These are phyloP conservation scores for Sardina pilchardus DNA, from an alignment of 2,113 vertebrate genomes.

Conservation along the genomic window DNA sequence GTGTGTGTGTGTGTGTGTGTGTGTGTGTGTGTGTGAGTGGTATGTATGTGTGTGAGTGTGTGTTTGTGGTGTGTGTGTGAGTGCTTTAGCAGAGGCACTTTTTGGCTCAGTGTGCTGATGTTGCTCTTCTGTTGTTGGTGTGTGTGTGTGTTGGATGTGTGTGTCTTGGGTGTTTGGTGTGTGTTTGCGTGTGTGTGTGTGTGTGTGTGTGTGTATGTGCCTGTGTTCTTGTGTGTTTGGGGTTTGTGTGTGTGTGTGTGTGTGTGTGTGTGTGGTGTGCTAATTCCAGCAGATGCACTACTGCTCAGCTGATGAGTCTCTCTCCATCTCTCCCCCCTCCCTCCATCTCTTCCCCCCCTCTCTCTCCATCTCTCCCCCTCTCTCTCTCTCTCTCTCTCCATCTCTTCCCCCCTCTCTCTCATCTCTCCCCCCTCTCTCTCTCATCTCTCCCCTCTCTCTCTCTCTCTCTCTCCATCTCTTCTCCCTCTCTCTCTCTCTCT, in stretches of 20 bases:
- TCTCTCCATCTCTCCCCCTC: not conserved
- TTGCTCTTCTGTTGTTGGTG: not conserved
- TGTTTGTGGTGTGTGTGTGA: not conserved
- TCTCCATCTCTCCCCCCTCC: not conserved
- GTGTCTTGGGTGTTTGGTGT: slow-evolving; percentile 21
- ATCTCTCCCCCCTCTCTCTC: not conserved
- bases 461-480: not conserved
- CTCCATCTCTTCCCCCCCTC: not conserved
- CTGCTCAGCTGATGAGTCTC: too few relatives aligned
- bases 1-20: not conserved
- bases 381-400: not conserved
- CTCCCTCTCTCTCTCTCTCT: slow-evolving; percentile 6
- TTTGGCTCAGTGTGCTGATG: not conserved
- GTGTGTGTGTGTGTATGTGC: too few relatives aligned
- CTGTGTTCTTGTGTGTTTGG: too few relatives aligned
- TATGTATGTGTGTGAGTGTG: not conserved
- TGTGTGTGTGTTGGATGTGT: slow-evolving; percentile 35
- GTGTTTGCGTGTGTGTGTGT: not conserved
- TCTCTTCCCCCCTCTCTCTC: slow-evolving; percentile 21
- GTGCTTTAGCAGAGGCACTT: not conserved
- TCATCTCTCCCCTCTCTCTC: not conserved
- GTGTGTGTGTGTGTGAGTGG: slow-evolving; percentile 30
- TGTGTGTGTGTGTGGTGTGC: not conserved
- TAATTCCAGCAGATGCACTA: too few relatives aligned
- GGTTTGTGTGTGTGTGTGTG: not conserved